Conservation (phyloP, 2,888 invertebrate genomes). For the Torymus tubicola region DNA sequence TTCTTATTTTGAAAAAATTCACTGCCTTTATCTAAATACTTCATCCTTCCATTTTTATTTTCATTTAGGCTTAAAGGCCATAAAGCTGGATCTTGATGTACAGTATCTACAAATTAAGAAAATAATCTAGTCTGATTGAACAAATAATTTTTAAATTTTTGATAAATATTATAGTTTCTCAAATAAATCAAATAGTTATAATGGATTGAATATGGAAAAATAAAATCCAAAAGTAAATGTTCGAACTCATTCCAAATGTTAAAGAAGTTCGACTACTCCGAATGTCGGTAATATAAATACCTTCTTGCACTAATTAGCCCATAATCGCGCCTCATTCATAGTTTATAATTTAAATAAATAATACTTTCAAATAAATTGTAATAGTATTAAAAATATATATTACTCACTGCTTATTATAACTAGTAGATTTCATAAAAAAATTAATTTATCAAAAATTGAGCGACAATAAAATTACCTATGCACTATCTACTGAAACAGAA, state of each 20-base stretch:
- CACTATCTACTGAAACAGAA: background rate
- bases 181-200: too few species aligned
- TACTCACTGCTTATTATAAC: too few species aligned
- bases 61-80: slow-evolving; percentile 10
- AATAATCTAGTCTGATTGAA: background rate
- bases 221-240: too few species aligned
- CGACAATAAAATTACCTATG: background rate
- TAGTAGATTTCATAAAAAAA: too few species aligned
- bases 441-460: too few species aligned
- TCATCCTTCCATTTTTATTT: background rate
- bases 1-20: slow-evolving; percentile 36
- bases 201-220: too few species aligned
- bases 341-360: background rate
- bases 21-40: slow-evolving; percentile 17
- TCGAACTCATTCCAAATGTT: too few species aligned
- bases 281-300: too few species aligned
- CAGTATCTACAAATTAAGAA: background rate
- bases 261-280: too few species aligned
- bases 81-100: background rate
- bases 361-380: background rate
- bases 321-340: background rate
- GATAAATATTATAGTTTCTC: background rate
- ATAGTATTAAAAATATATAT: too few species aligned
- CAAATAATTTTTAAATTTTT: background rate
- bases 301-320: background rate